These are phyloP conservation scores for Myopa tessellatipennis DNA, from an alignment of 2,888 invertebrate genomes.

Conservation along the genomic window DNA sequence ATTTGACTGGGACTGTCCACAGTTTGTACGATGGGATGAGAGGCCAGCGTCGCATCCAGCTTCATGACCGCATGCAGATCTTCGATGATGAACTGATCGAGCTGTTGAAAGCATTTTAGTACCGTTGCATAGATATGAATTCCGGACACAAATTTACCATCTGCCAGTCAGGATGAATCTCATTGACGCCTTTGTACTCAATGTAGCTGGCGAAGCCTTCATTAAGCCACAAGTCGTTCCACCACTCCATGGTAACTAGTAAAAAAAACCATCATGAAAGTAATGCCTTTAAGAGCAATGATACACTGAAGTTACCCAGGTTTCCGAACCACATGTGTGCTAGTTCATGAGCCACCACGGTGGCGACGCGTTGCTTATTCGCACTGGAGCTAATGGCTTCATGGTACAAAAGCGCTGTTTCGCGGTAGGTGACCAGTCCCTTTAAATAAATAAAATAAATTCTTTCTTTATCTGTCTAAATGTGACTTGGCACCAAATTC, in stretches of 20 bases:
- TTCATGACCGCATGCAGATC: conserved; percentile 79
- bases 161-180: conserved; percentile 80
- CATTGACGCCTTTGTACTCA: conserved; percentile 80
- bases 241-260: conserved; percentile 90
- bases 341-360: conserved; percentile 89
- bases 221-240: conserved; percentile 93
- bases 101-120: conserved; percentile 68
- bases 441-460: too few species aligned
- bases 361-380: conserved; percentile 82
- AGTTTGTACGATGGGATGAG: conserved; percentile 88
- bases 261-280: too few species aligned
- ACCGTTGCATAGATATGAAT: not conserved
- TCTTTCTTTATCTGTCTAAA: too few species aligned
- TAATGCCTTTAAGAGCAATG: not conserved
- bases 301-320: conserved; percentile 72
- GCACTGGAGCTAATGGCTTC: conserved; percentile 76
- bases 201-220: conserved; percentile 93
- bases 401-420: conserved; percentile 85
- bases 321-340: conserved; percentile 96
- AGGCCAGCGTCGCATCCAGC: conserved; percentile 81
- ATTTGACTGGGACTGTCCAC: conserved; percentile 89
- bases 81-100: conserved; percentile 79
- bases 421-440: conserved; percentile 88
- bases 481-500: too few species aligned
- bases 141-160: conserved; percentile 71